These are phyloP conservation scores for Podarcis raffonei DNA, from an alignment of 2,113 vertebrate genomes.

Conservation along the genomic window DNA sequence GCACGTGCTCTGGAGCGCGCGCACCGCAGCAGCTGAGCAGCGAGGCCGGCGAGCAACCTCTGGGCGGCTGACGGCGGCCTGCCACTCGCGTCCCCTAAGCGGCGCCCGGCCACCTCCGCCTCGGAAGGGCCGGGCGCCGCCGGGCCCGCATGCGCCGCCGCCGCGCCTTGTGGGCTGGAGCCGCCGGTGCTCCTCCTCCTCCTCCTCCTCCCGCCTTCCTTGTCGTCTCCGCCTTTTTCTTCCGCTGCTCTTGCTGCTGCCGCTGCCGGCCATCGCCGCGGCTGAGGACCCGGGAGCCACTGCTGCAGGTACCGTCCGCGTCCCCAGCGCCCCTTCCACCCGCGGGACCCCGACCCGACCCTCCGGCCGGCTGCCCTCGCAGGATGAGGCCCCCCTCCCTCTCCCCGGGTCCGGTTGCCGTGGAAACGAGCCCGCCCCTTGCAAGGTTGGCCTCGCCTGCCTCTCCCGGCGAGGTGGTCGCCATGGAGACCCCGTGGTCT, in stretches of 20 bases:
- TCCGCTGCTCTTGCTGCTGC: neutral
- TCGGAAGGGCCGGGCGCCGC: too few species aligned
- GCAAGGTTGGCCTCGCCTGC: neutral
- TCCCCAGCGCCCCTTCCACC: neutral
- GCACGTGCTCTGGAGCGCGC: neutral
- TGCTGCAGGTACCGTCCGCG: conserved; percentile 13
- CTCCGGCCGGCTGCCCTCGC: neutral
- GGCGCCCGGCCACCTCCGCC: too few species aligned
- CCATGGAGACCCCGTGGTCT: neutral
- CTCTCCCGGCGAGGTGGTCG: neutral
- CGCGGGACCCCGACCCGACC: too few species aligned
- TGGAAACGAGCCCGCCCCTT: neutral
- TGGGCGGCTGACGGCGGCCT: neutral
- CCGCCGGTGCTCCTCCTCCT: conserved; percentile 11
- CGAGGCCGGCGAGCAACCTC: neutral
- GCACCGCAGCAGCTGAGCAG: too few species aligned
- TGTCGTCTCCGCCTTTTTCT: neutral
- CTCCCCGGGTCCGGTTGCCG: neutral
- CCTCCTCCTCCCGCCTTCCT: conserved; percentile 7
- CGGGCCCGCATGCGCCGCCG: neutral
- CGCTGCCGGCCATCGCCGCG: neutral
- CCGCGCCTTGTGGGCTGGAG: neutral
- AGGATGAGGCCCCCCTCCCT: neutral
- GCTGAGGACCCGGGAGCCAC: neutral
- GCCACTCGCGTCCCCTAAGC: neutral